phyloP scores from a whole-genome alignment of 2,888 invertebrate species.

The Camptogramma bilineatum region DNA sequence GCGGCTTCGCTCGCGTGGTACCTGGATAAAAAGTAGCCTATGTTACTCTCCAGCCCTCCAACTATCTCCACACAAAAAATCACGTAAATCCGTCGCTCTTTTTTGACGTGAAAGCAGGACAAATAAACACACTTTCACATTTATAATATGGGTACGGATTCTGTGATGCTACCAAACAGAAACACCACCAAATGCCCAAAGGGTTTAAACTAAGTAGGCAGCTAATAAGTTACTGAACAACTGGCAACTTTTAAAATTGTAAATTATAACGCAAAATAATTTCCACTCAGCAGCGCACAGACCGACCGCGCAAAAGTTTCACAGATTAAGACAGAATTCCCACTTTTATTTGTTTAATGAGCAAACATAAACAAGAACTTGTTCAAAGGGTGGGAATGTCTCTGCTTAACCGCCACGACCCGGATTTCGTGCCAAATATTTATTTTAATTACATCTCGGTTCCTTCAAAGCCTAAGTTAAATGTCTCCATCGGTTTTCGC shows the following conservation, averaged over 20 bases:
- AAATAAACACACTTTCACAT: too few species aligned
- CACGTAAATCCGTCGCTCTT: too few species aligned
- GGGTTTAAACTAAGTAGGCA: slow-evolving; percentile 43
- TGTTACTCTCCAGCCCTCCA: too few species aligned
- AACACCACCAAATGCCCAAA: slow-evolving; percentile 37
- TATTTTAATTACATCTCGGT: slow-evolving; percentile 82
- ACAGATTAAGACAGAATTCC: slow-evolving; percentile 72
- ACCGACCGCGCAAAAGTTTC: slow-evolving; percentile 60
- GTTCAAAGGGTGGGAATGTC: slow-evolving; percentile 82
- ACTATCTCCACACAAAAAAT: too few species aligned
- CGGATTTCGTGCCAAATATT: slow-evolving; percentile 83
- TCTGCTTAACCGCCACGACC: slow-evolving; percentile 79
- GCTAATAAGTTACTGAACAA: slow-evolving; percentile 48
- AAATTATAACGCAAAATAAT: slow-evolving; percentile 55
- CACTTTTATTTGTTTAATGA: slow-evolving; percentile 82
- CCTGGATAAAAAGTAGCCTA: too few species aligned
- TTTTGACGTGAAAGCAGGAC: too few species aligned
- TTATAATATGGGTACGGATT: too few species aligned
- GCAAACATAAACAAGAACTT: slow-evolving; percentile 83
- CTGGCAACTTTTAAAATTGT: slow-evolving; percentile 47
- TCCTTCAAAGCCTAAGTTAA: slow-evolving; percentile 72
- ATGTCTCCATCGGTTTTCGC: slow-evolving; percentile 65
- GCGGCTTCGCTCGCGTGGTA: too few species aligned
- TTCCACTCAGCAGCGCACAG: slow-evolving; percentile 50
- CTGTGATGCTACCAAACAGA: slow-evolving; percentile 7